Conservation (phyloP, 2,797 vertebrate genomes). For the Serranus cabrilla region DNA sequence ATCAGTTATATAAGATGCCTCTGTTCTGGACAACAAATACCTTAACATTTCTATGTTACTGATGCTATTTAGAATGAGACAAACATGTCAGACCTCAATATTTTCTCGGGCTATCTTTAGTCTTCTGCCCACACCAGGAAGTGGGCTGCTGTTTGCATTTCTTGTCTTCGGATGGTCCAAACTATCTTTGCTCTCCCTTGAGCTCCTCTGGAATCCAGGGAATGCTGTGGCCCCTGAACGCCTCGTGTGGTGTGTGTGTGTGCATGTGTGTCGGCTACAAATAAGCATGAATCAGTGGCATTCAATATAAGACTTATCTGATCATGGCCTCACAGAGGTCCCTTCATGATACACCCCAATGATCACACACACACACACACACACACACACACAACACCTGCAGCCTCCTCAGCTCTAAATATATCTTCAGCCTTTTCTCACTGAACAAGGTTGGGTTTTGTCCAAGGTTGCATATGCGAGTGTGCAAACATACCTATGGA, state of each 20-base stretch:
- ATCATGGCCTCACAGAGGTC: slow-evolving; percentile 56
- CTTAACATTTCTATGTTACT: not conserved
- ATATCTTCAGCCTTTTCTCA: slow-evolving; percentile 24
- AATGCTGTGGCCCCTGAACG: slow-evolving; percentile 72
- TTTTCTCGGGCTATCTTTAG: slow-evolving; percentile 63
- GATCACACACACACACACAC: slow-evolving; percentile 15
- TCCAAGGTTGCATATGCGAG: slow-evolving; percentile 29
- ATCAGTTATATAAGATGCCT: not conserved
- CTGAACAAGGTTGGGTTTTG: slow-evolving; percentile 57
- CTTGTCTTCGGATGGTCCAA: slow-evolving; percentile 54
- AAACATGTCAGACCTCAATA: slow-evolving; percentile 56
- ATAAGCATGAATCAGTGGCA: slow-evolving; percentile 66
- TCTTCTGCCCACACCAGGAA: slow-evolving; percentile 53
- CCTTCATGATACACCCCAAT: slow-evolving; percentile 48
- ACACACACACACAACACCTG: slow-evolving; percentile 3
- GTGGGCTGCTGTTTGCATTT: slow-evolving; percentile 63
- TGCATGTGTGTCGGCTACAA: slow-evolving; percentile 38
- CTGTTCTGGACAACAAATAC: slow-evolving; percentile 6
- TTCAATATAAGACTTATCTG: slow-evolving; percentile 67
- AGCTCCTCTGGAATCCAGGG: slow-evolving; percentile 74
- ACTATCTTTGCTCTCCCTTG: slow-evolving; percentile 62
- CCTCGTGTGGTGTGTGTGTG: slow-evolving; percentile 45
- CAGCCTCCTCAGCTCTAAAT: slow-evolving; percentile 27
- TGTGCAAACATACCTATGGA: slow-evolving; percentile 53
- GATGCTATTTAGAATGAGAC: slow-evolving; percentile 45